These are phyloP conservation scores for Botrylloides violaceus DNA, from an alignment of 23 tunicate genomes.

Conservation along the genomic window DNA sequence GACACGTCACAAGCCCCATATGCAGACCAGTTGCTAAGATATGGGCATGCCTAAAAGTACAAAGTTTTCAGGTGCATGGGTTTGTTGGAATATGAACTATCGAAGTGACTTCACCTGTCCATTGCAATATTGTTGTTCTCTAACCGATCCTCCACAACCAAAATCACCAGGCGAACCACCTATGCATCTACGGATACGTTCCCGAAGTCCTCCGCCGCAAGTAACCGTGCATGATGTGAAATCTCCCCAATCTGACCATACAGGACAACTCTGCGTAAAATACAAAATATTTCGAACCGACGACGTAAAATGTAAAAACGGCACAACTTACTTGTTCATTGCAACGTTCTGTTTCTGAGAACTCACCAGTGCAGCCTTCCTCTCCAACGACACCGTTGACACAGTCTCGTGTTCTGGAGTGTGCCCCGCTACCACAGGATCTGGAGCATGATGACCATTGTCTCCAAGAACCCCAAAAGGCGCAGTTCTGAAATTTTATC, in stretches of 20 bases:
- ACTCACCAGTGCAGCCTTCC: conserved; percentile 33
- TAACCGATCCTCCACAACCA: conserved; percentile 37
- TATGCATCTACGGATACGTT: conserved; percentile 30
- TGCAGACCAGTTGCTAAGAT: conserved; percentile 10
- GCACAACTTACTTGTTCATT: conserved; percentile 36
- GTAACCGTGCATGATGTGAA: not conserved
- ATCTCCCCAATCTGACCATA: conserved; percentile 1
- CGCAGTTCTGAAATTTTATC: conserved; percentile 17
- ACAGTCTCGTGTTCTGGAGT: conserved; percentile 35
- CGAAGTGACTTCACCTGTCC: conserved; percentile 14
- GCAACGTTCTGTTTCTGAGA: conserved; percentile 21
- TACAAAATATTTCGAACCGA: not conserved
- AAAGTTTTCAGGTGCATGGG: too few relatives aligned
- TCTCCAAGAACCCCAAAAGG: conserved; percentile 26
- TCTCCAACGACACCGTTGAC: conserved; percentile 32
- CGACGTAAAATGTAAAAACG: not conserved
- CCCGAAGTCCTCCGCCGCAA: conserved; percentile 13
- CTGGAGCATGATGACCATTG: conserved; percentile 10
- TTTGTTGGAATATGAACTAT: not conserved
- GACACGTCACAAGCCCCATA: not conserved
- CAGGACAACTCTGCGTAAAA: not conserved
- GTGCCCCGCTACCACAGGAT: conserved; percentile 49
- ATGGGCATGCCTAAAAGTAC: conserved; percentile 15
- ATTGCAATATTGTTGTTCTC: conserved; percentile 8
- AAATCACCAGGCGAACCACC: conserved; percentile 24